Evolutionary conservation across 2,113 vertebrate species (phyloP).

Genomic region (Platanista minor): DNA sequence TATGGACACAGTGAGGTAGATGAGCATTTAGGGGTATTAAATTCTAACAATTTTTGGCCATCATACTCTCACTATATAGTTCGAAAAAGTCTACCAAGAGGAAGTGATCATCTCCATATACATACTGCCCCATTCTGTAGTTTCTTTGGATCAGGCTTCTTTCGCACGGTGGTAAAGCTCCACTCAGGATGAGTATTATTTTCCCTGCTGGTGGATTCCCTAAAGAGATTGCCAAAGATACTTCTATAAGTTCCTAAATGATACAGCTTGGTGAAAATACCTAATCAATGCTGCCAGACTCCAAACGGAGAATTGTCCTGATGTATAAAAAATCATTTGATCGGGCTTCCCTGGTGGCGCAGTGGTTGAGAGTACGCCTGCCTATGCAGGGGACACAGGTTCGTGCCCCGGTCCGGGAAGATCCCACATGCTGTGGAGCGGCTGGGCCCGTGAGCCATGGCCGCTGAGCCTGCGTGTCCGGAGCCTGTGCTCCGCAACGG

Average conservation of each 20-base stretch:
- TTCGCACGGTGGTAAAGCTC: conserved; percentile 95
- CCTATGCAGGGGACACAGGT: too few species aligned
- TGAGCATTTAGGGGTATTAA: not conserved
- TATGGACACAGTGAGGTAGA: not conserved
- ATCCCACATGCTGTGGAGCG: too few species aligned
- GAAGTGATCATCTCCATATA: conserved; percentile 12
- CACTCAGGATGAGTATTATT: conserved; percentile 89
- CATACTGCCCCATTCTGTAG: conserved; percentile 91
- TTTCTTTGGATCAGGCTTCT: conserved; percentile 91
- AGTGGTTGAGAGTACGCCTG: too few species aligned
- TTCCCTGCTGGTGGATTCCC: conserved; percentile 92
- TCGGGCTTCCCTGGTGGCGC: too few species aligned
- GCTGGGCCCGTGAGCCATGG: too few species aligned
- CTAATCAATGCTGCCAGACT: conserved; percentile 12
- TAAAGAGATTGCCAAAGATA: conserved; percentile 73
- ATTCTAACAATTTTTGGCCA: not conserved
- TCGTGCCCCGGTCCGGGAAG: too few species aligned
- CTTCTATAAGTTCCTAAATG: not conserved
- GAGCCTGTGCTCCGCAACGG: too few species aligned
- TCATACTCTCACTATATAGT: not conserved
- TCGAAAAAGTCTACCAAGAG: not conserved
- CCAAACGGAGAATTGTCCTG: not conserved
- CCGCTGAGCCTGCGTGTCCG: too few species aligned
- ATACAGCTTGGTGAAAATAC: not conserved
- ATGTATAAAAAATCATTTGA: not conserved